Evolutionary conservation across 37 sponge, comb jelly and placozoan genomes (phyloP), one percentile per base, ranked within the genome.

Genomic region (Ianthella basta): DNA sequence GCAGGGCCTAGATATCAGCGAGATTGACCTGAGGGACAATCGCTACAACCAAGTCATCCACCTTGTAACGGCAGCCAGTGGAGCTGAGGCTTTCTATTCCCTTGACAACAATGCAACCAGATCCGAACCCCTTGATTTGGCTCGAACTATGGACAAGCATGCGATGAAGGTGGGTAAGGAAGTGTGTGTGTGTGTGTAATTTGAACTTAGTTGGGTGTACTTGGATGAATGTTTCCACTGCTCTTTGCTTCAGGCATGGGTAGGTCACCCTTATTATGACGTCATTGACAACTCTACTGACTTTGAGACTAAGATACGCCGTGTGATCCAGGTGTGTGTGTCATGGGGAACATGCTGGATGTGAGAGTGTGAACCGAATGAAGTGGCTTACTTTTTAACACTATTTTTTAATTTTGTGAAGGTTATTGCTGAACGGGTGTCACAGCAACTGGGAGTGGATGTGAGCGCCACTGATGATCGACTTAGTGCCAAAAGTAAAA

Each of bases 231-330:
- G n/a, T 34, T 5, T 70, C 2, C 10, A 8, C 30, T 25, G 50
- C 24, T 15, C 70, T 18, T 55, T 12, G 32, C 15, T 84, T 27
- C 56, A 94, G 95, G 91, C 95, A 4, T 94, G 95, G 95, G 82
- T 94, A 60, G 95, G 95, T 13, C 95, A 94, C 59, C 95, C 95
- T 50, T 94, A 89, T 85, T 84, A 63, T 78, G 95, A 94, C 30
- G 72, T 91, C 0, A 82, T 94, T 16, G 95, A 94, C 85, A 94
- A 94, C 77, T 81, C 87, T 0, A 87, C 92, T 77, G 88, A 85
- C 35, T 94, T 94, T 91, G 95, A 94, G 72, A 38, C 81, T 40
- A 94, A 94, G 80, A 90, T 94, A 30, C 56, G 64, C 8, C 86
- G 94, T 38, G 91, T 88, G 35, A 91, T 91, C 32, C 87, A 88